phyloP scores from a whole-genome alignment of 2,797 vertebrate genomes.

The Myotis findleyi region DNA sequence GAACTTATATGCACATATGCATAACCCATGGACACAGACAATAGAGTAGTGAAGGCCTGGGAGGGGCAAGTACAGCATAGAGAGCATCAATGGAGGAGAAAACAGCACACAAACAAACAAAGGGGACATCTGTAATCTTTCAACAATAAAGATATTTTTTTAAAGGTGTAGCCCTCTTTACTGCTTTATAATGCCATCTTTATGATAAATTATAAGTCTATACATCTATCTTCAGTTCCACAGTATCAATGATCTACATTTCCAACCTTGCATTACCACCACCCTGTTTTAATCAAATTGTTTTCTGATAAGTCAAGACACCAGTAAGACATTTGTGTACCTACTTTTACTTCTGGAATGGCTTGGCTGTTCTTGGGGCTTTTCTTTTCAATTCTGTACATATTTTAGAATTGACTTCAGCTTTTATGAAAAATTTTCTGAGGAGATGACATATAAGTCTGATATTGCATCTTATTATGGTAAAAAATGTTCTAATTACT shows the following conservation, averaged over 20 bases:
- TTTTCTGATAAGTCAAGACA: neutral
- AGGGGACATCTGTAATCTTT: too few species aligned
- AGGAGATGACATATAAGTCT: neutral
- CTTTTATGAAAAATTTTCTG: neutral
- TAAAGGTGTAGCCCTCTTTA: neutral
- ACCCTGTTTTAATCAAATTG: neutral
- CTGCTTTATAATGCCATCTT: neutral
- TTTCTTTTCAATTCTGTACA: neutral
- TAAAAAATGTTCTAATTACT: neutral
- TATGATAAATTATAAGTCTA: neutral
- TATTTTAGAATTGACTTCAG: neutral
- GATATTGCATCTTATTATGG: neutral
- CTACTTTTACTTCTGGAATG: neutral
- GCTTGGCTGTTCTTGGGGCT: neutral
- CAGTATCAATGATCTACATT: neutral
- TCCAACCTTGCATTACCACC: neutral
- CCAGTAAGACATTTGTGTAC: neutral
- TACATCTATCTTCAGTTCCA: too few species aligned
- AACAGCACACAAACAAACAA: too few species aligned
- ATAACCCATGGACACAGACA: too few species aligned
- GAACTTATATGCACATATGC: too few species aligned
- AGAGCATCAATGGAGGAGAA: too few species aligned
- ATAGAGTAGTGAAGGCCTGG: too few species aligned
- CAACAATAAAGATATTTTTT: too few species aligned
- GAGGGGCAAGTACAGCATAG: too few species aligned